Evolutionary conservation across 2,113 vertebrate species (phyloP).

Genomic region (Columba livia): DNA sequence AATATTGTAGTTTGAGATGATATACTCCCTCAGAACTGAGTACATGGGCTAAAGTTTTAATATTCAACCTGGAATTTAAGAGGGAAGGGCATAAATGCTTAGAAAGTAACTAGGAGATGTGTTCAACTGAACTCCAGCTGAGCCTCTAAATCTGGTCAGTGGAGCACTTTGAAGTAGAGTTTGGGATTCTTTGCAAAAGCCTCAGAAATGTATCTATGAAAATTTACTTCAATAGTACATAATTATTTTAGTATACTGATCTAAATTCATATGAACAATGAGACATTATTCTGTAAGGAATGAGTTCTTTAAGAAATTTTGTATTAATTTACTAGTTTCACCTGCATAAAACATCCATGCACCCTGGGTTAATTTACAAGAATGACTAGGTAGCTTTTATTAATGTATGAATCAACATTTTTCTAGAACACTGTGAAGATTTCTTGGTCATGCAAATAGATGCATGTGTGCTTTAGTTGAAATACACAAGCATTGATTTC

Average conservation of each 20-base stretch:
- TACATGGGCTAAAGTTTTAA: not conserved
- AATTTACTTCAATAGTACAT: not conserved
- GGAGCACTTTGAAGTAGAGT: not conserved
- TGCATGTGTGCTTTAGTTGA: accelerated
- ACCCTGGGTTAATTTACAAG: not conserved
- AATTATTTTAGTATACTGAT: not conserved
- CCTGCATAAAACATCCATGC: not conserved
- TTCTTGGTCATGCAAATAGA: not conserved
- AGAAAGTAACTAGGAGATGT: not conserved
- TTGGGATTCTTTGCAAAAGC: not conserved
- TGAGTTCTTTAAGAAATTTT: not conserved
- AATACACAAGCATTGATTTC: not conserved
- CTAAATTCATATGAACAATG: not conserved
- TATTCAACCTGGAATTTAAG: not conserved
- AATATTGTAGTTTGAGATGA: not conserved
- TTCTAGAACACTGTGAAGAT: not conserved
- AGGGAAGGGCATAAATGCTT: not conserved
- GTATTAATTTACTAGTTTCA: not conserved
- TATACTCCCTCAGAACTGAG: not conserved
- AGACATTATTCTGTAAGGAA: not conserved
- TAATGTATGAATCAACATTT: not conserved
- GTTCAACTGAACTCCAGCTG: not conserved
- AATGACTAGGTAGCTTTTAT: not conserved
- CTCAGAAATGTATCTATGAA: not conserved
- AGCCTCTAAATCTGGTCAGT: not conserved